A percentile compares a stretch with the other conserved stretches of the same genome.
These are phyloP conservation scores for Bilobella aurantiaca DNA, from an alignment of 1,140 invertebrate genomes.

Conservation along the genomic window DNA sequence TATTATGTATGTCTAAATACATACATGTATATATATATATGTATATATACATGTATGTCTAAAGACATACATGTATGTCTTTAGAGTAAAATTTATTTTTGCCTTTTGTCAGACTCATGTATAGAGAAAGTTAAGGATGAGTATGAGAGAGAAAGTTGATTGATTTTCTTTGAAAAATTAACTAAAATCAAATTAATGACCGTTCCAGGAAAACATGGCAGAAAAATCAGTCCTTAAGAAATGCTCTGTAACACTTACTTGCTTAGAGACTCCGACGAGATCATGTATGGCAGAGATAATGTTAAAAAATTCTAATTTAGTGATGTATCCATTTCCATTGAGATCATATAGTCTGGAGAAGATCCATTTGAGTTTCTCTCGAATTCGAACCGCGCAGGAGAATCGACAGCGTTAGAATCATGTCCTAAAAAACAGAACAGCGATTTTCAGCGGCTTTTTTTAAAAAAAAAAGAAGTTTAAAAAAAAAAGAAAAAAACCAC, in stretches of 20 bases:
- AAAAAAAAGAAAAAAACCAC: neutral
- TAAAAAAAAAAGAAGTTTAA: neutral
- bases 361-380: constrained; percentile 85
- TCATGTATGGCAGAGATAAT: constrained; percentile 90
- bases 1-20: no score
- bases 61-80: no score
- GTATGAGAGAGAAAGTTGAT: neutral
- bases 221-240: no score
- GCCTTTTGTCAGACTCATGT: no score
- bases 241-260: no score
- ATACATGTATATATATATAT: no score
- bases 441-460: neutral
- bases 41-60: no score
- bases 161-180: neutral
- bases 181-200: neutral
- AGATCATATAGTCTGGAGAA: constrained; percentile 84
- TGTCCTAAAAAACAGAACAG: constrained; percentile 53
- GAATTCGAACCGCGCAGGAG: constrained; percentile 76
- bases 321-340: constrained; percentile 89
- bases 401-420: constrained; percentile 79
- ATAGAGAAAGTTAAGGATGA: no score
- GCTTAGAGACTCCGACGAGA: constrained; percentile 55
- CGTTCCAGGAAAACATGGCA: no score
- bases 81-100: no score
- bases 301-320: constrained; percentile 73